A percentile compares a stretch with the other conserved stretches of the same genome.
Evolutionary conservation across 1,140 invertebrate genomes (phyloP).

Genomic region (Holcopasites calliopsidis): DNA sequence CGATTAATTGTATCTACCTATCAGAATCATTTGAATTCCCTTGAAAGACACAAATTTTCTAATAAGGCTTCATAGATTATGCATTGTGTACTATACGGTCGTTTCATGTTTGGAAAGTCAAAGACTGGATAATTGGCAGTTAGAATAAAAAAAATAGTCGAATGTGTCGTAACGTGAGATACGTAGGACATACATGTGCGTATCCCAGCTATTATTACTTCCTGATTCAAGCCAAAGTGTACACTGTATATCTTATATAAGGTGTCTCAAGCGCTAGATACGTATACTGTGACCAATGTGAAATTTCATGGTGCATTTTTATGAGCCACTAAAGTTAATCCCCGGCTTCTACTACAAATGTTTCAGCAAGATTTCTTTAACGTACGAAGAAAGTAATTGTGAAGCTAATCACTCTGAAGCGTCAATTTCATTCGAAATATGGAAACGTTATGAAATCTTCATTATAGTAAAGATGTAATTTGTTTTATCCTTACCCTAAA

Average conservation of each 20-base stretch:
- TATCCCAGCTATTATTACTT: conserved; percentile 1
- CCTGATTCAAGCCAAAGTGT: conserved; percentile 1
- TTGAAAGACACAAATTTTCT: too few species aligned
- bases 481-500: too few species aligned
- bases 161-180: background rate
- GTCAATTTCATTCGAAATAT: too few species aligned
- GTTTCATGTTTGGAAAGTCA: background rate
- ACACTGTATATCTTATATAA: background rate
- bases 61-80: background rate
- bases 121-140: background rate
- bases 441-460: too few species aligned
- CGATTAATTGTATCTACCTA: too few species aligned
- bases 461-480: too few species aligned
- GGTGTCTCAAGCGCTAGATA: background rate
- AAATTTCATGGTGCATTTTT: background rate
- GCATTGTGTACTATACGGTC: background rate
- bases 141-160: background rate
- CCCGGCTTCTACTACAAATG: too few species aligned
- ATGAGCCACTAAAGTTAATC: background rate
- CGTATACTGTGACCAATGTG: background rate
- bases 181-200: background rate
- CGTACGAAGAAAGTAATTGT: too few species aligned
- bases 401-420: too few species aligned
- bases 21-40: too few species aligned
- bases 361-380: too few species aligned